These are phyloP conservation scores for Ibidorhyncha struthersii DNA, from an alignment of 2,113 vertebrate genomes.

Conservation along the genomic window DNA sequence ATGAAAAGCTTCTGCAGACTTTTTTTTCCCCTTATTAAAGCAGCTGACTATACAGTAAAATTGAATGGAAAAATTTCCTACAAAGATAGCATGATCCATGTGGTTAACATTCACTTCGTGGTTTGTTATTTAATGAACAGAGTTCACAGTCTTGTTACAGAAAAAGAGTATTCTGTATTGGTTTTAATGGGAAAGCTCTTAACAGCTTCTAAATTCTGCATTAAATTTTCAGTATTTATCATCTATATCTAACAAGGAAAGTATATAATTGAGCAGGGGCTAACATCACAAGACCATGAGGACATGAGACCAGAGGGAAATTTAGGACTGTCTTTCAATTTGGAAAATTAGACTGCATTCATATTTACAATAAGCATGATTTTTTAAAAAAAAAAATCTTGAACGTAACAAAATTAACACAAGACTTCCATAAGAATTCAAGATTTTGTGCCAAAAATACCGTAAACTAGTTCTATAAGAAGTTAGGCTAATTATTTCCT, in stretches of 20 bases:
- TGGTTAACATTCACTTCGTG: not conserved
- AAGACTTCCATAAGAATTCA: constrained; percentile 63
- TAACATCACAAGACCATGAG: not conserved
- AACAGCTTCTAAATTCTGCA: not conserved
- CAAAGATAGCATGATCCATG: not conserved
- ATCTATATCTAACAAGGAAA: not conserved
- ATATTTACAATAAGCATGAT: not conserved
- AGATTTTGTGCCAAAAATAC: constrained; percentile 2
- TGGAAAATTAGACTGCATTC: not conserved
- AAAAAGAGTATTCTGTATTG: not conserved
- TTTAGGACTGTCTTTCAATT: not conserved
- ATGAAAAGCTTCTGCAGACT: not conserved
- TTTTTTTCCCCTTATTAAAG: not conserved
- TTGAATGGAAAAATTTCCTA: not conserved
- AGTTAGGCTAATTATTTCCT: constrained; percentile 72
- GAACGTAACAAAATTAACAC: constrained; percentile 43
- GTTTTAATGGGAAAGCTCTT: not conserved
- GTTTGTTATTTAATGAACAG: not conserved
- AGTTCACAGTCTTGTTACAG: not conserved
- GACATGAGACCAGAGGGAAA: not conserved
- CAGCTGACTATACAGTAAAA: not conserved
- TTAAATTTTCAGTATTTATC: not conserved
- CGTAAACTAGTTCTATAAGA: not conserved
- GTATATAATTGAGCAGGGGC: not conserved
- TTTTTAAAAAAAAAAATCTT: not conserved